A percentile compares a stretch with the other conserved stretches of the same genome.
Conservation (phyloP, 2,797 vertebrate genomes). For the Ptychobarbus kaznakovi region DNA sequence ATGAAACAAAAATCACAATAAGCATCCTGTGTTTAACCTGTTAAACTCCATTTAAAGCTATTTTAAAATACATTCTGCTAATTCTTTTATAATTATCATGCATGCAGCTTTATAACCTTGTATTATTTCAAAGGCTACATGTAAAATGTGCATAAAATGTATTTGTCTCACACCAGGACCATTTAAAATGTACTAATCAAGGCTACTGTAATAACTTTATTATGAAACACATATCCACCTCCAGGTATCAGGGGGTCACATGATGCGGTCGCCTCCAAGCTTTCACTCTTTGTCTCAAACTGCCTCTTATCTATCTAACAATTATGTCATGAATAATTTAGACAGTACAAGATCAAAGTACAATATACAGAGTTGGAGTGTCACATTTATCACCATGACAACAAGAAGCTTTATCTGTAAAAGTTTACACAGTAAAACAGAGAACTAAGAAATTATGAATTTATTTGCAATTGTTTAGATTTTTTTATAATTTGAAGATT, state of each 20-base stretch:
- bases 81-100: neutral
- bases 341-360: constrained; percentile 51
- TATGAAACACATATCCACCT: constrained; percentile 23
- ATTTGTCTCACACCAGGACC: neutral
- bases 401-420: constrained; percentile 25
- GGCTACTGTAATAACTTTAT: neutral
- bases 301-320: constrained; percentile 46
- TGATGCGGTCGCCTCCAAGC: constrained; percentile 33
- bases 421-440: neutral
- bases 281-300: constrained; percentile 57
- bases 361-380: constrained; percentile 50
- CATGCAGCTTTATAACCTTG: neutral
- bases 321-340: constrained; percentile 62
- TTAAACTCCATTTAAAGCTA: neutral
- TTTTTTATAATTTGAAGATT: neutral
- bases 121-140: neutral
- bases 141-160: neutral
- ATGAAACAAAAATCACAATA: neutral
- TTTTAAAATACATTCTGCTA: neutral
- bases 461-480: neutral
- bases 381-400: constrained; percentile 45
- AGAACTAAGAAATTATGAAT: neutral
- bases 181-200: neutral
- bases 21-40: neutral
- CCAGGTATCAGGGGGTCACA: constrained; percentile 1